Evolutionary conservation across 1,140 invertebrate species (phyloP).

Genomic region (Cepaea nemoralis): DNA sequence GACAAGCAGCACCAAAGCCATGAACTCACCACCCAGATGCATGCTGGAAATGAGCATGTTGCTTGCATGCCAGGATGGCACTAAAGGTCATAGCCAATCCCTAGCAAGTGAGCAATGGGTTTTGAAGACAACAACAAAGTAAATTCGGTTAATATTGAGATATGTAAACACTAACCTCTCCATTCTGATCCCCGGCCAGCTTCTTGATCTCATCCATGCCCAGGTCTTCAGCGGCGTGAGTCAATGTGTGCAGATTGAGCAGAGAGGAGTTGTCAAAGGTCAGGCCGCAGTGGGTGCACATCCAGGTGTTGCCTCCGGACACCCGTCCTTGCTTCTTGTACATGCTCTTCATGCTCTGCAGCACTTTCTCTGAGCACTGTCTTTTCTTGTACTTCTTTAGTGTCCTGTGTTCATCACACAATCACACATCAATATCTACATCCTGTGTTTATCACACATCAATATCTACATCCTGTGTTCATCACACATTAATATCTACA

Average conservation of each 20-base stretch:
- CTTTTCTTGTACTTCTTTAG: slow-evolving; percentile 67
- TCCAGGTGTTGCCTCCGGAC: slow-evolving; percentile 72
- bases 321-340: slow-evolving; percentile 63
- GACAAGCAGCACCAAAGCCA: too few species aligned
- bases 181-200: slow-evolving; percentile 40
- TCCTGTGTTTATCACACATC: too few species aligned
- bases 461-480: too few species aligned
- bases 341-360: slow-evolving; percentile 65
- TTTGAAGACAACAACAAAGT: too few species aligned
- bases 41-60: too few species aligned
- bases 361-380: slow-evolving; percentile 55
- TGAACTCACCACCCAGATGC: too few species aligned
- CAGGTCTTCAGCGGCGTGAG: slow-evolving; percentile 73
- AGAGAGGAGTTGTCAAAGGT: slow-evolving; percentile 75
- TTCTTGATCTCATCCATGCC: slow-evolving; percentile 60
- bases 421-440: too few species aligned
- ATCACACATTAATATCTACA: too few species aligned
- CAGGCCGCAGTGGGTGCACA: slow-evolving; percentile 75
- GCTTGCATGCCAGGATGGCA: too few species aligned
- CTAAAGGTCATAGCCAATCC: too few species aligned
- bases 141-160: too few species aligned
- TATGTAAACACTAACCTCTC: slow-evolving; percentile 6
- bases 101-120: too few species aligned
- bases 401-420: slow-evolving; percentile 57
- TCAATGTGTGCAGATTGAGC: slow-evolving; percentile 75